Conservation (phyloP, 2,113 vertebrate species). For the Lepus europaeus region DNA sequence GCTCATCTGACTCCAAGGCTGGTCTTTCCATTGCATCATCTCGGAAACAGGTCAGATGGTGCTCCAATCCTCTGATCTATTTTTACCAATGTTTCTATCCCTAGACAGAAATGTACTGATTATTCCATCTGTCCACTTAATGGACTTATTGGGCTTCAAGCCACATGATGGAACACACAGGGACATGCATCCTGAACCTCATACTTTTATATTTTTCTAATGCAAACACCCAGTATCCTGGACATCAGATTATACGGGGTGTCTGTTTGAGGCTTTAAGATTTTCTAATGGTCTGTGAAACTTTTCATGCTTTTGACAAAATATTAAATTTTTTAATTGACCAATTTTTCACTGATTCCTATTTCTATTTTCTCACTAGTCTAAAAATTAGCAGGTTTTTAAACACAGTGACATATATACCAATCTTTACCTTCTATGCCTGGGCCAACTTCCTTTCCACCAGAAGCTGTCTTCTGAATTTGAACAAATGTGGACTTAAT, state of each 20-base stretch:
- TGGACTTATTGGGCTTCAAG: background rate
- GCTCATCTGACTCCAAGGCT: background rate
- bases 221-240: background rate
- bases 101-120: background rate
- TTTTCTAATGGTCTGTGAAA: background rate
- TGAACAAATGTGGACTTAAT: conserved; percentile 55
- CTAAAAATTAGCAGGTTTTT: conserved; percentile 31
- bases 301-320: conserved; percentile 13
- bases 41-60: background rate
- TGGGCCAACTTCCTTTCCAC: background rate
- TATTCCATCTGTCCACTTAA: background rate
- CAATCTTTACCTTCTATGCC: conserved; percentile 17
- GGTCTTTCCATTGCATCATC: background rate
- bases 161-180: background rate
- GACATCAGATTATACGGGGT: background rate
- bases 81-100: background rate
- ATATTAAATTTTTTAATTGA: conserved; percentile 46
- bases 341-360: conserved; percentile 12
- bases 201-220: conserved; percentile 2
- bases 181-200: background rate
- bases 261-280: background rate
- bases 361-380: conserved; percentile 7
- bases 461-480: conserved; percentile 1
- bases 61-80: background rate
- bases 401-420: background rate